phyloP scores from a whole-genome alignment of 2,888 invertebrate genomes.

The Chrysolina americana region DNA sequence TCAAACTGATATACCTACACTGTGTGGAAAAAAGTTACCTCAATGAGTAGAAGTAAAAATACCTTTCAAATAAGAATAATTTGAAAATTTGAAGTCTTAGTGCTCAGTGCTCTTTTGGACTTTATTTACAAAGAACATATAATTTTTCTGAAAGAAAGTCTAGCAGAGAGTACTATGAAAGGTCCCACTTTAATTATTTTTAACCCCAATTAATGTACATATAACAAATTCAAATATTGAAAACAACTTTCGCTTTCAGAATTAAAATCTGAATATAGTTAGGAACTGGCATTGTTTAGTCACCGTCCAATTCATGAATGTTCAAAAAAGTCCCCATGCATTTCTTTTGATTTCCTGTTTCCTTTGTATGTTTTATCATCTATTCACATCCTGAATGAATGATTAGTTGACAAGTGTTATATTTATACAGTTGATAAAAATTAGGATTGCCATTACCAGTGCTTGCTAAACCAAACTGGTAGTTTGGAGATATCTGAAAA shows the following conservation, averaged over 20 bases:
- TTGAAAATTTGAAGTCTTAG: no score
- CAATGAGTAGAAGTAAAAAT: no score
- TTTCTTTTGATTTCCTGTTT: conserved; percentile 38
- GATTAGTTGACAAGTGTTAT: not conserved
- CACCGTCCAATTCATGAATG: conserved; percentile 9
- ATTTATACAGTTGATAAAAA: conserved; percentile 1
- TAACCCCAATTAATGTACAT: not conserved
- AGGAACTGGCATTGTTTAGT: conserved; percentile 5
- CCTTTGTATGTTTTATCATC: conserved; percentile 33
- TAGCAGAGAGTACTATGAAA: no score
- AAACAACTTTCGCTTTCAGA: not conserved
- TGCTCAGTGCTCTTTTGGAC: no score
- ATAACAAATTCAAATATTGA: not conserved
- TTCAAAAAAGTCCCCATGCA: conserved; percentile 25
- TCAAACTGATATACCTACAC: no score
- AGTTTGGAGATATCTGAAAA: not conserved
- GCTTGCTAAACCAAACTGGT: not conserved
- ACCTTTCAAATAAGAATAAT: no score
- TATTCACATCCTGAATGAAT: conserved; percentile 37
- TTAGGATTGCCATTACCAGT: not conserved
- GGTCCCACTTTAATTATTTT: no score
- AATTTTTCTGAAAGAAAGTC: no score
- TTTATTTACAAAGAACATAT: no score
- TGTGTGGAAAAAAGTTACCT: no score
- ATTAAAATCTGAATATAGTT: not conserved